Conservation (phyloP, 2,797 vertebrate genomes). For the Hapalemur alaotrensis region DNA sequence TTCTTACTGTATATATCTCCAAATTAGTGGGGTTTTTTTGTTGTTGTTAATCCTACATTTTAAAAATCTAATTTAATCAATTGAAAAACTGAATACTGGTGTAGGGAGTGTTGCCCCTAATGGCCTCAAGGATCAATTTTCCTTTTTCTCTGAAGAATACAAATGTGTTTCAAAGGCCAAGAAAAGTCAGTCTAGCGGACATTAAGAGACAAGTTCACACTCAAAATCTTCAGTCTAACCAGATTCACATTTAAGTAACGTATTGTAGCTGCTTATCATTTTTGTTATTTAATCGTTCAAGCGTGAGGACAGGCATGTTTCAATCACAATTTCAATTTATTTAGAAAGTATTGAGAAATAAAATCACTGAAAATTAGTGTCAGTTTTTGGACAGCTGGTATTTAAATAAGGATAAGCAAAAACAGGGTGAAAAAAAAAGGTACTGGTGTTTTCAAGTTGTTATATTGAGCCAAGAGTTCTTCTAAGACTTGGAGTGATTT, state of each 20-base stretch:
- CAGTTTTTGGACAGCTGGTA: conserved; percentile 6
- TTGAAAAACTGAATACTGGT: conserved; percentile 49
- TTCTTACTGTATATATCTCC: not conserved
- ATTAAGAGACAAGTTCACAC: conserved; percentile 58
- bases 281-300: conserved; percentile 37
- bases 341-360: conserved; percentile 48
- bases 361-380: conserved; percentile 32
- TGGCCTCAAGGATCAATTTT: conserved; percentile 66
- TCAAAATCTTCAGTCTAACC: conserved; percentile 43
- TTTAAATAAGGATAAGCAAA: conserved; percentile 57
- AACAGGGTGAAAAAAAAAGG: not conserved
- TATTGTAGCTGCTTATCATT: conserved; percentile 41
- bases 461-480: conserved; percentile 63
- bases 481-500: conserved; percentile 81
- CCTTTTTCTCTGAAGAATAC: conserved; percentile 60
- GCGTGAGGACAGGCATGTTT: conserved; percentile 25
- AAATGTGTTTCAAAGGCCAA: conserved; percentile 65
- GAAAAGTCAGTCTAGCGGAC: conserved; percentile 61
- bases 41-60: conserved; percentile 42
- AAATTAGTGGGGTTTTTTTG: not conserved
- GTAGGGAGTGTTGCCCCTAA: conserved; percentile 53
- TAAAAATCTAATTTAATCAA: conserved; percentile 47
- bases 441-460: conserved; percentile 57
- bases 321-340: conserved; percentile 46
- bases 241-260: conserved; percentile 45